These are phyloP conservation scores for Calliopsis andreniformis DNA, from an alignment of 1,140 invertebrate genomes.

Conservation along the genomic window DNA sequence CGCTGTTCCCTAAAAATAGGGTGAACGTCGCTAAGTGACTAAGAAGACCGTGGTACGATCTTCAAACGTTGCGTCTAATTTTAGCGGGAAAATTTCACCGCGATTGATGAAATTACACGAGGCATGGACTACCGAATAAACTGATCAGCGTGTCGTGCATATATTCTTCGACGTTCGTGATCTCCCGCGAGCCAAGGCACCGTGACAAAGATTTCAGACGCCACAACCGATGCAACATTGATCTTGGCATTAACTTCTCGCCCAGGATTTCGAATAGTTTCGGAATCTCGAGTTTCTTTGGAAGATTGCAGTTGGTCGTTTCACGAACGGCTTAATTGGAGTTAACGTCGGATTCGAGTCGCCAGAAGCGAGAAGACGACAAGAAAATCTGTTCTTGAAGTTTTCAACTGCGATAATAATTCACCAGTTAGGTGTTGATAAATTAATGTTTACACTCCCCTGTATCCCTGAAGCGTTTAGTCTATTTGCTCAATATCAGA, in stretches of 20 bases:
- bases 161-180: not conserved
- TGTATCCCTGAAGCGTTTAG: constrained; percentile 3
- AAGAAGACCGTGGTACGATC: not conserved
- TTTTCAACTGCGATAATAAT: constrained; percentile 4
- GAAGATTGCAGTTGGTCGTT: not conserved
- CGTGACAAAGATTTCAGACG: not conserved
- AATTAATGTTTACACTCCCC: constrained; percentile 20
- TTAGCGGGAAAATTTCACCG: not conserved
- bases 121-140: too few species aligned
- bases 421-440: constrained; percentile 4
- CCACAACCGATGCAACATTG: not conserved
- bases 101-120: not conserved
- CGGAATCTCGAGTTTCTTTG: not conserved
- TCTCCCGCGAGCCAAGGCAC: not conserved
- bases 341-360: not conserved
- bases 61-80: not conserved
- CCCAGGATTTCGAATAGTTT: not conserved
- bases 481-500: constrained; percentile 11
- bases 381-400: not conserved
- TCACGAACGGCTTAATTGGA: not conserved
- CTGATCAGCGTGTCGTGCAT: not conserved
- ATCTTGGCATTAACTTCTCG: constrained; percentile 15
- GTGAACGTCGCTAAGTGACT: not conserved
- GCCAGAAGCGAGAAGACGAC: not conserved
- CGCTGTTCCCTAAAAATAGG: constrained; percentile 5